Evolutionary conservation across 2,797 vertebrate genomes (phyloP).

Genomic region (Onychomys leucogaster): DNA sequence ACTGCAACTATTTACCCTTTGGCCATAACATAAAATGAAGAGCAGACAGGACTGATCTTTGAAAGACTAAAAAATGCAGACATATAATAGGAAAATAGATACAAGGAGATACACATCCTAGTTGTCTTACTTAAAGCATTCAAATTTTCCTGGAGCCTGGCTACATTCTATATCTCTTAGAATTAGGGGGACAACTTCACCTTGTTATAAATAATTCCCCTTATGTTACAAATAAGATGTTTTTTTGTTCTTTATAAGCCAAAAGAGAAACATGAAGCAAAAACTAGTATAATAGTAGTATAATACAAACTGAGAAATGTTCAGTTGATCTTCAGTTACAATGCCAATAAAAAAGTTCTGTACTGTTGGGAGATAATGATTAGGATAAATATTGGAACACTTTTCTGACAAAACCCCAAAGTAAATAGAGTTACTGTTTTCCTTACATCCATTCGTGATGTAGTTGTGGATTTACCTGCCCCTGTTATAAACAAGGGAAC

Average conservation of each 20-base stretch:
- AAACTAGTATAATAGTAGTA: background rate
- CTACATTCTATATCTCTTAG: background rate
- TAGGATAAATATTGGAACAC: background rate
- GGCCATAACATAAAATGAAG: background rate
- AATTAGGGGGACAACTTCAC: background rate
- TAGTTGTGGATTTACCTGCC: background rate
- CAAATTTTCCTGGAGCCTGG: background rate
- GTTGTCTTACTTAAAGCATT: constrained; percentile 1
- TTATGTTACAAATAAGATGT: background rate
- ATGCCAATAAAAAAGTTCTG: background rate
- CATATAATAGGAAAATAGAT: background rate
- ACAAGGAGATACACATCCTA: background rate
- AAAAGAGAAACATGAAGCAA: background rate
- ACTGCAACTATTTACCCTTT: background rate
- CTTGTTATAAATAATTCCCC: background rate
- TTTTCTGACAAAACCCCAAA: background rate
- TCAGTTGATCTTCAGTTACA: background rate
- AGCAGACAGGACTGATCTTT: background rate
- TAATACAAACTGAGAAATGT: background rate
- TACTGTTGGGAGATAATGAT: background rate
- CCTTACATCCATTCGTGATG: background rate
- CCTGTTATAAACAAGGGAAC: background rate
- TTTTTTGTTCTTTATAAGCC: background rate
- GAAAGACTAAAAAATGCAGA: background rate
- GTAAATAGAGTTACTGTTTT: background rate